Evolutionary conservation across 2,797 vertebrate genomes (phyloP).

Genomic region (Ctenochaetus hawaiiensis): DNA sequence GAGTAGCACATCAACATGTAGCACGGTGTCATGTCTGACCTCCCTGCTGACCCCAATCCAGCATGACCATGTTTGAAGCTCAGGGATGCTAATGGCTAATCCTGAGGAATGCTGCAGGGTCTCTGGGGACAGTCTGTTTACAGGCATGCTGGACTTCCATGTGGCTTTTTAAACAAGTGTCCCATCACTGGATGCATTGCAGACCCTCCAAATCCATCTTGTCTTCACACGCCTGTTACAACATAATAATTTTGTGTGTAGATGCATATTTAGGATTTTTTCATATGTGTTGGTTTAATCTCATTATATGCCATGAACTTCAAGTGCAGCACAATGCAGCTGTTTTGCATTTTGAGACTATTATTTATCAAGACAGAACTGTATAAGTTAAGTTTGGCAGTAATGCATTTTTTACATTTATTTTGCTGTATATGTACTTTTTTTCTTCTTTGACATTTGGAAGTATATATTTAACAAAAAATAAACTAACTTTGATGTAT

Average conservation of each 20-base stretch:
- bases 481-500: neutral
- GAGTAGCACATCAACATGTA: constrained; percentile 22
- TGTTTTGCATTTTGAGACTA: neutral
- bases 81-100: constrained; percentile 50
- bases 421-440: neutral
- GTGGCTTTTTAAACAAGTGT: constrained; percentile 42
- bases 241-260: neutral
- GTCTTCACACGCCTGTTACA: neutral
- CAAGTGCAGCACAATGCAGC: neutral
- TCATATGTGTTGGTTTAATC: neutral
- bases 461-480: neutral
- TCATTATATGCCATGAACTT: neutral
- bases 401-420: neutral
- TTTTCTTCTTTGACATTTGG: neutral
- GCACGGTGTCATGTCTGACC: constrained; percentile 23
- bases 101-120: constrained; percentile 41
- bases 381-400: neutral
- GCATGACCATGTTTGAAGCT: constrained; percentile 45
- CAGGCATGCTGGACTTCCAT: constrained; percentile 29
- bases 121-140: constrained; percentile 52
- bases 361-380: neutral
- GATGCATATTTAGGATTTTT: constrained; percentile 12
- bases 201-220: constrained; percentile 12
- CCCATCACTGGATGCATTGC: constrained; percentile 12
- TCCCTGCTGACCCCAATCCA: constrained; percentile 5